These are phyloP conservation scores for Oreotrochilus melanogaster DNA, from an alignment of 2,113 vertebrate species.

Conservation along the genomic window DNA sequence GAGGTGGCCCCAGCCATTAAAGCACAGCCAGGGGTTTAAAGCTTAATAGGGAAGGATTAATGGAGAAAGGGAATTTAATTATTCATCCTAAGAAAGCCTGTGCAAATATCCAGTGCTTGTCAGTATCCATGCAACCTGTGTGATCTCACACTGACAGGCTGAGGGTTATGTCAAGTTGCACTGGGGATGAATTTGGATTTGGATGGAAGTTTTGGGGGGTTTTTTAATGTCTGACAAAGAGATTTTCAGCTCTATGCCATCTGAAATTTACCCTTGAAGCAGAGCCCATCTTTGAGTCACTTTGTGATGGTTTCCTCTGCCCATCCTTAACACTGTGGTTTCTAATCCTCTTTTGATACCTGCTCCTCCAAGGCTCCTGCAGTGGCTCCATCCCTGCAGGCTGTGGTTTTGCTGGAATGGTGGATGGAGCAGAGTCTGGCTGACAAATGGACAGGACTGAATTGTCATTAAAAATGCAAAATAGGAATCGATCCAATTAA, in stretches of 20 bases:
- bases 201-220: neutral
- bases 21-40: neutral
- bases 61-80: conserved; percentile 53
- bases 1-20: neutral
- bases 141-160: conserved; percentile 4
- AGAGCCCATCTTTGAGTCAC: neutral
- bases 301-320: neutral
- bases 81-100: conserved; percentile 41
- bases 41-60: conserved; percentile 17
- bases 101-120: conserved; percentile 36
- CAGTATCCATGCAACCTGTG: conserved; percentile 3
- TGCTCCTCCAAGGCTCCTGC: neutral
- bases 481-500: neutral
- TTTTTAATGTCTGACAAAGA: neutral
- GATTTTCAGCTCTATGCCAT: neutral
- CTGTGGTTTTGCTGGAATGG: neutral
- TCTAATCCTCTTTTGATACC: neutral
- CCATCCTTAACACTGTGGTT: neutral
- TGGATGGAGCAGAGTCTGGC: neutral
- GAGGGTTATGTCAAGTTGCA: neutral
- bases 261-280: neutral
- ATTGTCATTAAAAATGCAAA: conserved; percentile 17
- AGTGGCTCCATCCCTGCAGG: neutral
- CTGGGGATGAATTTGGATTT: neutral
- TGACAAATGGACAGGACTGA: neutral